A percentile compares a stretch with the other conserved stretches of the same genome.
phyloP scores from a whole-genome alignment of 2,797 vertebrate species.

The Mus spretus region DNA sequence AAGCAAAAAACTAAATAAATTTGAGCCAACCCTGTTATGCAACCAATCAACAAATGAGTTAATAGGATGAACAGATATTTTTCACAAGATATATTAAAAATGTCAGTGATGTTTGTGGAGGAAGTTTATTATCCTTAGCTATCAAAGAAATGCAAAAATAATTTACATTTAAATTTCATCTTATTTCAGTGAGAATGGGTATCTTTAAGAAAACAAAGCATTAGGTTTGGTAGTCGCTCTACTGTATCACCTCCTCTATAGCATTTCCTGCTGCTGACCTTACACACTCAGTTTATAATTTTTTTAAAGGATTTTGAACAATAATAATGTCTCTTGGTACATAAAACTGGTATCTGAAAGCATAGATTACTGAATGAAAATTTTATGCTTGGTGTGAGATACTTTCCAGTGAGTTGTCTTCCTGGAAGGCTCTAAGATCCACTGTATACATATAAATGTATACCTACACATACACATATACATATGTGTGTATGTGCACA shows the following conservation, averaged over 20 bases:
- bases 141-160: neutral
- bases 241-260: neutral
- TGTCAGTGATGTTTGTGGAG: neutral
- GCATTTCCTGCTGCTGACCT: too few species aligned
- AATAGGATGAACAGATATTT: neutral
- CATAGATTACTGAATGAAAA: neutral
- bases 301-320: neutral
- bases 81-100: neutral
- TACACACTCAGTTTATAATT: neutral
- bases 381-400: neutral
- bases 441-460: neutral
- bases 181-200: neutral
- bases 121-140: neutral
- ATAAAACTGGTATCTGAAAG: neutral
- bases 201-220: neutral
- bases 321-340: neutral
- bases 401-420: neutral
- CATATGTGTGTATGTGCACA: neutral
- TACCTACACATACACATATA: neutral
- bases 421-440: too few species aligned
- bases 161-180: neutral
- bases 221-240: neutral
- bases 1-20: neutral
- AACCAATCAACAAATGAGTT: neutral
- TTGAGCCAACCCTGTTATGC: neutral